Conservation (phyloP, 2,113 vertebrate genomes). For the Takifugu flavidus region DNA sequence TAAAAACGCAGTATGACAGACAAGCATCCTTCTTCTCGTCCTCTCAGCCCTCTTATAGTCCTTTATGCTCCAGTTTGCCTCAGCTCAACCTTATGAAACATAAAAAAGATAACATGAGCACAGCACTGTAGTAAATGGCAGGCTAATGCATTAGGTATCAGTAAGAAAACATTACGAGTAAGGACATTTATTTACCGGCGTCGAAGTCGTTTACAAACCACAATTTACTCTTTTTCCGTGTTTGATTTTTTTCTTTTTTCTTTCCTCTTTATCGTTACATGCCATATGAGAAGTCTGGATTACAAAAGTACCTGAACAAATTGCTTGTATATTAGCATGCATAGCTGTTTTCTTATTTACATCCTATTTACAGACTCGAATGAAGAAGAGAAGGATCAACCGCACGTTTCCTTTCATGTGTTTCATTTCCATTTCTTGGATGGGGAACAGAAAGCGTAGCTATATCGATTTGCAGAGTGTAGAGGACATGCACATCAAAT, state of each 20-base stretch:
- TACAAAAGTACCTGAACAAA: slow-evolving; percentile 98
- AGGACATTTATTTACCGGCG: slow-evolving; percentile 66
- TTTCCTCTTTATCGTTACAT: slow-evolving; percentile 82
- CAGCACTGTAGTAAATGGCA: slow-evolving; percentile 69
- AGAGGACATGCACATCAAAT: slow-evolving; percentile 88
- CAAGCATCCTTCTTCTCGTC: slow-evolving; percentile 33
- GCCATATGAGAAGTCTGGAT: slow-evolving; percentile 85
- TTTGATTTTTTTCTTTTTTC: slow-evolving; percentile 68
- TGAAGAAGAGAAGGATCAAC: slow-evolving; percentile 79
- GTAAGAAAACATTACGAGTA: slow-evolving; percentile 74
- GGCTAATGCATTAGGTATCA: slow-evolving; percentile 68
- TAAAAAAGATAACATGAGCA: slow-evolving; percentile 67
- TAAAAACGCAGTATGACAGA: slow-evolving; percentile 34
- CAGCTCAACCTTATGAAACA: slow-evolving; percentile 61
- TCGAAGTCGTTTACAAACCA: slow-evolving; percentile 73
- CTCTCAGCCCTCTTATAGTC: slow-evolving; percentile 52
- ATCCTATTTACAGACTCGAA: slow-evolving; percentile 88
- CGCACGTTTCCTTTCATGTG: slow-evolving; percentile 67
- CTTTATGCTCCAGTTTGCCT: slow-evolving; percentile 50
- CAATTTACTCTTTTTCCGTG: slow-evolving; percentile 75
- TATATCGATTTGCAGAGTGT: slow-evolving; percentile 79
- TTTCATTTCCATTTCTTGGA: slow-evolving; percentile 85
- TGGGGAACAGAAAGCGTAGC: slow-evolving; percentile 82
- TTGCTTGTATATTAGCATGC: slow-evolving; percentile 95
- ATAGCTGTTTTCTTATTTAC: slow-evolving; percentile 92